Percentiles rank a stretch among this genome's conserved stretches.
Evolutionary conservation across 2,797 vertebrate species (phyloP).

Genomic region (Adrianichthys oophorus): DNA sequence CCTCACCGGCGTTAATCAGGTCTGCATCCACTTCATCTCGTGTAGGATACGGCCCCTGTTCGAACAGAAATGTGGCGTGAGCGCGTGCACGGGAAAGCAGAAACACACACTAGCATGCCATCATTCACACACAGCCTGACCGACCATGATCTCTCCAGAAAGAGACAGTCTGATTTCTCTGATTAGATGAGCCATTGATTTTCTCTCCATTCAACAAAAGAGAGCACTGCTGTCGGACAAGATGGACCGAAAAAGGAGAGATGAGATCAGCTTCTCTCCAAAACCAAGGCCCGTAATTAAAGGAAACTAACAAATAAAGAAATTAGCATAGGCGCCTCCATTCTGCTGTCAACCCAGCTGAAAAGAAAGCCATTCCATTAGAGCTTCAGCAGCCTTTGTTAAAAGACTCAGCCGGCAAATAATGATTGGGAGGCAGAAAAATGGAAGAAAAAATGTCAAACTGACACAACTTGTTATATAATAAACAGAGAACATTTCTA

Average conservation of each 20-base stretch:
- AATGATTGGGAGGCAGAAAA: slow-evolving; percentile 41
- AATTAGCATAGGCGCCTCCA: slow-evolving; percentile 45
- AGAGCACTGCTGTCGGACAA: slow-evolving; percentile 26
- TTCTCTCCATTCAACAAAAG: slow-evolving; percentile 49
- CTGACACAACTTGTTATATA: slow-evolving; percentile 39
- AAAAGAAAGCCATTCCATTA: slow-evolving; percentile 40
- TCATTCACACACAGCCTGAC: slow-evolving; percentile 25
- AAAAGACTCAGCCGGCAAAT: slow-evolving; percentile 40
- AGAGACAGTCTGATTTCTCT: slow-evolving; percentile 57
- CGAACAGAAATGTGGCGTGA: slow-evolving; percentile 39
- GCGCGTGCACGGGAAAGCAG: slow-evolving; percentile 8
- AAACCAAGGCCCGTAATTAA: slow-evolving; percentile 45
- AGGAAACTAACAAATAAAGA: slow-evolving; percentile 44
- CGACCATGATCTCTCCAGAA: slow-evolving; percentile 32
- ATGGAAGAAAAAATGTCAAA: slow-evolving; percentile 42
- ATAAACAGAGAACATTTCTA: slow-evolving; percentile 43
- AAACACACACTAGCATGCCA: slow-evolving; percentile 24
- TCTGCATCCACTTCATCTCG: slow-evolving; percentile 90
- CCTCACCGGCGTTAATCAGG: slow-evolving; percentile 95
- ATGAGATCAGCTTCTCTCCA: slow-evolving; percentile 15
- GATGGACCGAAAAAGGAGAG: slow-evolving; percentile 5
- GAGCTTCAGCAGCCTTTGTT: slow-evolving; percentile 42
- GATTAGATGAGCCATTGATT: slow-evolving; percentile 66
- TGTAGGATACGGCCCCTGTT: slow-evolving; percentile 92
- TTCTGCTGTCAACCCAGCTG: slow-evolving; percentile 45